Percentiles rank a stretch among this genome's conserved stretches.
These are phyloP conservation scores for Helicoverpa zea DNA, from an alignment of 1,140 invertebrate species.

Conservation along the genomic window DNA sequence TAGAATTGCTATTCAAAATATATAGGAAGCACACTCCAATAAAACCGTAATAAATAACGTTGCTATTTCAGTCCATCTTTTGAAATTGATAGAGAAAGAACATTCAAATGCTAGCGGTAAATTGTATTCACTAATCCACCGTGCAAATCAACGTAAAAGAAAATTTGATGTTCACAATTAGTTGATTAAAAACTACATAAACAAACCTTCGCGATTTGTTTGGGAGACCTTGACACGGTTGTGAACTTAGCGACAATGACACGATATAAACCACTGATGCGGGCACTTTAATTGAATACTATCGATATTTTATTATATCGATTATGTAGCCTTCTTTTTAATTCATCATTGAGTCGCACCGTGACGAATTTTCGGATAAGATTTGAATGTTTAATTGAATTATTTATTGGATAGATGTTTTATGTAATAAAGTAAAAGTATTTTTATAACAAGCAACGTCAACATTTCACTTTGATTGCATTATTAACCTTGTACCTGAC, in stretches of 20 bases:
- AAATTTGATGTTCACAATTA: neutral
- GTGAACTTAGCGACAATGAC: conserved; percentile 73
- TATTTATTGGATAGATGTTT: too few species aligned
- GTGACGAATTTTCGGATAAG: neutral
- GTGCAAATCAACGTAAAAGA: neutral
- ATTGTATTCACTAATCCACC: too few species aligned
- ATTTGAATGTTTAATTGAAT: neutral
- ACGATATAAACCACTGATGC: conserved; percentile 72
- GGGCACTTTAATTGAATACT: conserved; percentile 56
- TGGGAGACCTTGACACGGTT: conserved; percentile 76
- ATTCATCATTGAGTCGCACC: conserved; percentile 22
- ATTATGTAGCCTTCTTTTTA: conserved; percentile 49
- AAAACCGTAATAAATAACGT: too few species aligned
- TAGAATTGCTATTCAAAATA: too few species aligned
- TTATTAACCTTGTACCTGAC: too few species aligned
- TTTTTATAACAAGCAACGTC: too few species aligned
- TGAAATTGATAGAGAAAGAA: too few species aligned
- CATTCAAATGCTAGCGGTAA: too few species aligned
- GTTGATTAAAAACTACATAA: conserved; percentile 53
- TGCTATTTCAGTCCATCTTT: too few species aligned
- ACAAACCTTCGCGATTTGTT: conserved; percentile 62
- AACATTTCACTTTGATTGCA: too few species aligned
- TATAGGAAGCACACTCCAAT: too few species aligned
- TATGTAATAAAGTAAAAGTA: too few species aligned
- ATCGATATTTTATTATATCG: conserved; percentile 27